Evolutionary conservation across 2,113 vertebrate genomes (phyloP), one percentile per base, ranked within the genome.

Genomic region (Sus scrofa): DNA sequence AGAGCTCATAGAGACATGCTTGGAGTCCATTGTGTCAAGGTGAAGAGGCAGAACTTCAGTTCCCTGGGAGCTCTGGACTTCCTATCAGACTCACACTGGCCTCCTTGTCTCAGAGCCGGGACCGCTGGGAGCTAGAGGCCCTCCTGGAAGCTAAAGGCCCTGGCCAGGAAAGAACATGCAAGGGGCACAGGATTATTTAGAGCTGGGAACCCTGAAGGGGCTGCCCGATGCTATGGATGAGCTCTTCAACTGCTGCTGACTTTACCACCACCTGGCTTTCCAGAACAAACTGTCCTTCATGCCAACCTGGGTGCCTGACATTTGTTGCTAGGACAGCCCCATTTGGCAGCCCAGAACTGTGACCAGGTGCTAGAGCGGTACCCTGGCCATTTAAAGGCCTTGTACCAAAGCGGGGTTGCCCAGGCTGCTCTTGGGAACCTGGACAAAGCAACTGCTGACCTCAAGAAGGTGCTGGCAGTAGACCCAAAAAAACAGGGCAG

Each of bases 281-380:
- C 97, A 8, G 99, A 99, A 73, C 99, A 98, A 97, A 98, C 98
- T 5, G 98, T 98, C 52, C 98, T 99, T 19, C 98, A 99, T 78
- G 99, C 99, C 70, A 99, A 99, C 97, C 87, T 99, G 70, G 99
- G 99, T 0, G 98, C 99, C 74, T 99, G 99, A 88, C 99, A 99
- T 97, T 98, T 99, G 44, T 98, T 98, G 94, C 96, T 99, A 62
- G 98, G 98, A 32, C 99, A 99, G 74, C 99, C 99, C 6, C 93
- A 91, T 22, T 95, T 98, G 67, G 99, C 99, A 4, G 99, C 97
- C 68, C 97, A 97, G 86, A 99, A 98, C 81, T 99, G 99, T n/a
- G 96, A 98, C 44, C 99, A 99, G 96, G 99, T 99, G 18, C 98
- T 99, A 27, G 97, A 98, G 94, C 97, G 99, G 77, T 98, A 99